Percentiles rank a stretch among this genome's conserved stretches.
phyloP scores from a whole-genome alignment of 2,888 invertebrate genomes.

The Lamellibrachia columna region DNA sequence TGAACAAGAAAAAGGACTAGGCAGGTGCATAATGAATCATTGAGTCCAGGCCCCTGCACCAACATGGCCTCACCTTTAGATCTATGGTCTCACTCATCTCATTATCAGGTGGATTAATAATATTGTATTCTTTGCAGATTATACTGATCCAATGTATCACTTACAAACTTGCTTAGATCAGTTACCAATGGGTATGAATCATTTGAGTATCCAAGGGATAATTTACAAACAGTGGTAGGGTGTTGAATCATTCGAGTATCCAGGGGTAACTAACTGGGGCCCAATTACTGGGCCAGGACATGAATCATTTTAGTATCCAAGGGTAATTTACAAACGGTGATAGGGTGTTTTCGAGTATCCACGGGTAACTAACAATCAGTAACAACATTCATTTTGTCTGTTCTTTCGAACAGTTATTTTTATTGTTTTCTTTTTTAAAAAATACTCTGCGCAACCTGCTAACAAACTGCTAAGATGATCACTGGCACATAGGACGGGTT shows the following conservation, averaged over 20 bases:
- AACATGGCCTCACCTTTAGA: background rate
- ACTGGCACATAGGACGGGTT: background rate
- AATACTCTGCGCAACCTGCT: constrained; percentile 16
- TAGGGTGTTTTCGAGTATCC: background rate
- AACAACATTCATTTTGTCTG: constrained; percentile 13
- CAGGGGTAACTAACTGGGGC: background rate
- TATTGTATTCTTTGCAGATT: background rate
- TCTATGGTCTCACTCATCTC: background rate
- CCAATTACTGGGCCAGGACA: too few species aligned
- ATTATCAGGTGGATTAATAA: background rate
- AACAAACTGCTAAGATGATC: constrained; percentile 10
- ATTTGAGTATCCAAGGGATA: too few species aligned
- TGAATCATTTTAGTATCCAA: too few species aligned
- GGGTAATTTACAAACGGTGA: too few species aligned
- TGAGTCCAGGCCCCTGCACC: background rate
- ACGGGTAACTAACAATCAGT: background rate
- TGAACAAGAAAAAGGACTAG: too few species aligned
- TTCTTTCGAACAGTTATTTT: background rate
- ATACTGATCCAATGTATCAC: background rate
- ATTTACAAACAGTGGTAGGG: too few species aligned
- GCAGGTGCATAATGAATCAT: background rate
- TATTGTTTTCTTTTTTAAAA: constrained; percentile 16
- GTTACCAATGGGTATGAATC: too few species aligned
- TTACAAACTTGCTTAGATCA: background rate
- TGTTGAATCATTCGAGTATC: background rate